These are phyloP conservation scores for Siniperca scherzeri DNA, from an alignment of 2,797 vertebrate species.

Conservation along the genomic window DNA sequence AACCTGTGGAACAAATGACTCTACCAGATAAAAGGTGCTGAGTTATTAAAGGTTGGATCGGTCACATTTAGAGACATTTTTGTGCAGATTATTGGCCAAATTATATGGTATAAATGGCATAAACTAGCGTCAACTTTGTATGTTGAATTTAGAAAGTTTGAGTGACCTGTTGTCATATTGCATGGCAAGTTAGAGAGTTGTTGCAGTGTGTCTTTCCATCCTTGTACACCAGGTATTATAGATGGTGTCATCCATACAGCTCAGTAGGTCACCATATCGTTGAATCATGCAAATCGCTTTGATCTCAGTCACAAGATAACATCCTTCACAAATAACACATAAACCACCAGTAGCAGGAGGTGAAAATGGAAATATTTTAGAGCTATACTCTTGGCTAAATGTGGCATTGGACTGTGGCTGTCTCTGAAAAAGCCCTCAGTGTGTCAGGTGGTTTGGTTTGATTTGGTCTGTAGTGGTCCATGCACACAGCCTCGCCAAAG, in stretches of 20 bases:
- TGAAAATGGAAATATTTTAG: constrained; percentile 3
- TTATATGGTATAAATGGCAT: background rate
- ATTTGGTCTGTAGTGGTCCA: constrained; percentile 53
- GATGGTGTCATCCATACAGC: constrained; percentile 10
- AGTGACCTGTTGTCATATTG: constrained; percentile 9
- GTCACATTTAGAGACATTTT: constrained; percentile 13
- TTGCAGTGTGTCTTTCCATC: constrained; percentile 12
- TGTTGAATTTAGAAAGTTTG: constrained; percentile 6
- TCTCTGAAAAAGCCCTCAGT: constrained; percentile 29
- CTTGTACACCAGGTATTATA: background rate
- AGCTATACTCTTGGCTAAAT: constrained; percentile 7
- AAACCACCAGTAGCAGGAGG: background rate
- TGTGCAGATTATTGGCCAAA: constrained; percentile 4
- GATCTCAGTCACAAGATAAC: constrained; percentile 17
- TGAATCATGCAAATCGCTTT: background rate
- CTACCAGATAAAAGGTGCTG: constrained; percentile 32
- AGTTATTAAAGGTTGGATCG: constrained; percentile 5
- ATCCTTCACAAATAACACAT: background rate
- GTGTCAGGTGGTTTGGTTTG: constrained; percentile 62
- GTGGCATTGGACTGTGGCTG: constrained; percentile 3
- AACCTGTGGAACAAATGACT: constrained; percentile 54
- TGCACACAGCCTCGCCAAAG: constrained; percentile 37
- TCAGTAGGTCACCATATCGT: background rate
- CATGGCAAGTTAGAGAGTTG: background rate
- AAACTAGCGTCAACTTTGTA: background rate